These are phyloP conservation scores for Nomada fucata DNA, from an alignment of 2,888 invertebrate species.

Conservation along the genomic window DNA sequence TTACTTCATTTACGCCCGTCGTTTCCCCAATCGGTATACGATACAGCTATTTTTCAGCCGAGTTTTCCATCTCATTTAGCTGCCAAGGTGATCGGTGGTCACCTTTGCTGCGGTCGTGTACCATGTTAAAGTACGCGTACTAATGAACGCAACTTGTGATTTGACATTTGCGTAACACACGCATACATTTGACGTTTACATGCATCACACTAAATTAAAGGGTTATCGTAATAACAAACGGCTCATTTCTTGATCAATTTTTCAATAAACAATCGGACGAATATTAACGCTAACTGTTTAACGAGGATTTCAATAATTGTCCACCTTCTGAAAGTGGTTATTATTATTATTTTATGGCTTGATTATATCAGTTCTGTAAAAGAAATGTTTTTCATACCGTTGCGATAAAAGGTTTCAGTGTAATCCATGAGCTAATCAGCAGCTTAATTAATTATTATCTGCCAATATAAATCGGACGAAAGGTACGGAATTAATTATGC, in stretches of 20 bases:
- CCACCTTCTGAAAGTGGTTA: no score
- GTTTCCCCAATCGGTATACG: constrained; percentile 59
- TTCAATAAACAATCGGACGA: no score
- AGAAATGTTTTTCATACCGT: background rate
- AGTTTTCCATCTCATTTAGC: constrained; percentile 23
- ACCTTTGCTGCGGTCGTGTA: no score
- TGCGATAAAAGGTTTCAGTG: background rate
- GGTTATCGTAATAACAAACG: background rate
- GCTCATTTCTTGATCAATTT: no score
- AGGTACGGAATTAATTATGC: constrained; percentile 47
- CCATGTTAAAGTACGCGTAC: no score
- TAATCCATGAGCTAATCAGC: constrained; percentile 3
- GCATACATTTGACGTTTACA: background rate
- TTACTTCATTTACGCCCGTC: constrained; percentile 60
- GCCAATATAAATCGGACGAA: constrained; percentile 18
- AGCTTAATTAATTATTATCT: background rate
- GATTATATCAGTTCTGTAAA: background rate
- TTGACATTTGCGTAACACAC: constrained; percentile 3
- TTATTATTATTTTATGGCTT: no score
- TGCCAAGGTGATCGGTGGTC: constrained; percentile 15
- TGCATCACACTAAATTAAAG: background rate
- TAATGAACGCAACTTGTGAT: background rate
- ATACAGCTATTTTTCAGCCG: constrained; percentile 14
- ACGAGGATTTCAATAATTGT: no score
- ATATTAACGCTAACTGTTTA: no score